Conservation (phyloP, 2,113 vertebrate species). For the Mastomys natalensis region DNA sequence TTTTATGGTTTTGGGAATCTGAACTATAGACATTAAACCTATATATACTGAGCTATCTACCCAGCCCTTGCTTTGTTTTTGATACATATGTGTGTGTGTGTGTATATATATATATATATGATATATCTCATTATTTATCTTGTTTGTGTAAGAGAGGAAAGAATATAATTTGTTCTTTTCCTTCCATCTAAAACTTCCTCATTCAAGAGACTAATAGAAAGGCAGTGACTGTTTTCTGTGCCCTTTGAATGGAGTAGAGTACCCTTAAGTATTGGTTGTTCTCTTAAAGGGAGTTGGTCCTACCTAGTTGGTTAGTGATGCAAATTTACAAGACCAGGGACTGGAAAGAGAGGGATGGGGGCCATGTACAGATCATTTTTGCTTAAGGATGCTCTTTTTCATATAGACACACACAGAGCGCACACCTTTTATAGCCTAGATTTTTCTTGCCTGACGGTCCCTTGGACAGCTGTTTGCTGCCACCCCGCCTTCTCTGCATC, state of each 20-base stretch:
- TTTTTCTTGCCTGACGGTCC: constrained; percentile 73
- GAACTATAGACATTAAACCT: background rate
- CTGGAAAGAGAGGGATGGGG: background rate
- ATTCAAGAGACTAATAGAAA: background rate
- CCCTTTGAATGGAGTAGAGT: background rate
- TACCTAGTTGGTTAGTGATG: background rate
- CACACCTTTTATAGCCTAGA: constrained; percentile 87
- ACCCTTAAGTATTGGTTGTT: background rate
- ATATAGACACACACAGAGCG: constrained; percentile 30
- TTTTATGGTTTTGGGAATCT: background rate
- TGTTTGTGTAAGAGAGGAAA: background rate
- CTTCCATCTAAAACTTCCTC: background rate
- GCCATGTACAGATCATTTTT: background rate
- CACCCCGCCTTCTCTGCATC: constrained; percentile 87
- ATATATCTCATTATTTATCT: no score
- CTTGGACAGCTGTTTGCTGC: constrained; percentile 85
- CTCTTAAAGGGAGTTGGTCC: background rate
- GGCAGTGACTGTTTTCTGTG: background rate
- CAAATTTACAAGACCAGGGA: no score
- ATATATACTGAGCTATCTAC: background rate
- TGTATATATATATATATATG: no score
- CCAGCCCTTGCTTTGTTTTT: background rate
- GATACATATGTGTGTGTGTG: no score
- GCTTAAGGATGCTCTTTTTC: background rate
- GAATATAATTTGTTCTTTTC: background rate